These are phyloP conservation scores for Synergus itoensis DNA, from an alignment of 2,888 invertebrate genomes.

Conservation along the genomic window DNA sequence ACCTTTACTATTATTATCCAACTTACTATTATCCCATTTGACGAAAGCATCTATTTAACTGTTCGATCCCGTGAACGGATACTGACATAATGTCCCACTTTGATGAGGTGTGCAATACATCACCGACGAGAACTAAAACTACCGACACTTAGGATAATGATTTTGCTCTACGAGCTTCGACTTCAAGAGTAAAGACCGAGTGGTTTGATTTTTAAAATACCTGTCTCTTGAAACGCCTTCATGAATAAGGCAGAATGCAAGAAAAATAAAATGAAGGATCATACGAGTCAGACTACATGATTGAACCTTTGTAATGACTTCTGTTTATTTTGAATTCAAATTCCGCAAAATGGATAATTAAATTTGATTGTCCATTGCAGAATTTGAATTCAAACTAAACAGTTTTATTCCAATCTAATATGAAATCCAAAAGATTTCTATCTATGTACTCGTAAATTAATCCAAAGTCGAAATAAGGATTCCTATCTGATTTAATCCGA, in stretches of 20 bases:
- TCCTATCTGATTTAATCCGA: no score
- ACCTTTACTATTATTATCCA: neutral
- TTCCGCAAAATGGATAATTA: no score
- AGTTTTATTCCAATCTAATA: no score
- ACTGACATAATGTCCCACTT: slow-evolving; percentile 17
- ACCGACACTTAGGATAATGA: slow-evolving; percentile 7
- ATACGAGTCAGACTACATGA: neutral
- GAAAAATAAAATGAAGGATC: neutral
- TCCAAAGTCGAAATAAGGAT: no score
- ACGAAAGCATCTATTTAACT: slow-evolving; percentile 36
- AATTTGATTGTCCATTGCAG: no score
- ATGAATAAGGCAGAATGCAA: slow-evolving; percentile 18
- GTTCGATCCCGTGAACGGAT: slow-evolving; percentile 19
- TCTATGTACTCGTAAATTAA: no score
- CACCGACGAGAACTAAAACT: neutral
- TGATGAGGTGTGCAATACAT: neutral
- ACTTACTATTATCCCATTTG: slow-evolving; percentile 22
- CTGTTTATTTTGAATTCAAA: no score
- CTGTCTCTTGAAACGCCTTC: slow-evolving; percentile 25
- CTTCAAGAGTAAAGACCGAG: slow-evolving; percentile 23
- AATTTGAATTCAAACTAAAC: no score
- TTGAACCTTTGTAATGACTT: neutral
- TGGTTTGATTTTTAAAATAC: slow-evolving; percentile 10
- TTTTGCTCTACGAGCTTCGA: slow-evolving; percentile 28
- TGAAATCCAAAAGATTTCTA: no score